Evolutionary conservation across 92 coral and sea anemone species (phyloP).

Genomic region (Parazoanthus atlanticus): DNA sequence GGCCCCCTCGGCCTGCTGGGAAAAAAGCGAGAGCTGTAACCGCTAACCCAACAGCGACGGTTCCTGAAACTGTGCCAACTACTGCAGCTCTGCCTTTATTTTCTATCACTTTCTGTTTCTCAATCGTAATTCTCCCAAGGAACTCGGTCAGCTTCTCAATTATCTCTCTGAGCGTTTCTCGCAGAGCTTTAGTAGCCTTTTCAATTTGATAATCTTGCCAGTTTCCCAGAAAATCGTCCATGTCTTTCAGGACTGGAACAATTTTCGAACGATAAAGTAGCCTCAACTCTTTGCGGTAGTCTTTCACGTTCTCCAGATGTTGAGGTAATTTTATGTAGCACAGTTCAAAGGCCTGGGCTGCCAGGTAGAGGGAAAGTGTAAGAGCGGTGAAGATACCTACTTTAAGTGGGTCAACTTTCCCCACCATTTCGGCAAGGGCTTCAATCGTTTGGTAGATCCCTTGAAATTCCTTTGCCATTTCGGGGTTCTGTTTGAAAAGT

Average conservation of each 20-base stretch:
- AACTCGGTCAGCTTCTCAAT: not conserved
- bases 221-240: not conserved
- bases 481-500: not conserved
- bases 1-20: not conserved
- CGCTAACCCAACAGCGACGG: not conserved
- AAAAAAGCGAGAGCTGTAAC: not conserved
- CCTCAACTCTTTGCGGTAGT: not conserved
- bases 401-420: not conserved
- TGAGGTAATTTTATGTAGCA: not conserved
- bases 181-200: not conserved
- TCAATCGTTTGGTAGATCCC: not conserved
- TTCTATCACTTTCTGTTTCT: slow-evolving; percentile 7
- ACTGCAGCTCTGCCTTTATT: not conserved
- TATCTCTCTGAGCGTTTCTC: not conserved
- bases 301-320: not conserved
- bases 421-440: not conserved
- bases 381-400: not conserved
- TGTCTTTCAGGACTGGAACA: not conserved
- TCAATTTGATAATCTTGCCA: not conserved
- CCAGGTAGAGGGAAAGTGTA: not conserved
- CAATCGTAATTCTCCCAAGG: not conserved
- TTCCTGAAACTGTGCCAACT: not conserved
- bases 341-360: not conserved
- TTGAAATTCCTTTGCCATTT: not conserved
- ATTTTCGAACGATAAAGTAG: not conserved